These are phyloP conservation scores for Martes martes DNA, from an alignment of 2,113 vertebrate species.

Conservation along the genomic window DNA sequence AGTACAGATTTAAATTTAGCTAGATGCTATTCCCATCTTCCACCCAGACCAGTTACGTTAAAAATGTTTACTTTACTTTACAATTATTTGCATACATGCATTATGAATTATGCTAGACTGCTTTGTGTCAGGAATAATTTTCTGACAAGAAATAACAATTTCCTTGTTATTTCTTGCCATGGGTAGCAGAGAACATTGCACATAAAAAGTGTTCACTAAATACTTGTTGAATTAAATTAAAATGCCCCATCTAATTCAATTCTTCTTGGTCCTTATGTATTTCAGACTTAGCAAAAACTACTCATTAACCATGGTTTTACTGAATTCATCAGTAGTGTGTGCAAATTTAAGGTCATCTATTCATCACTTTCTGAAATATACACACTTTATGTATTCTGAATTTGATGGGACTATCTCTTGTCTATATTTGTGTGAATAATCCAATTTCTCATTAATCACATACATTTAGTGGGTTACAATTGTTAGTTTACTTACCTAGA, in stretches of 20 bases:
- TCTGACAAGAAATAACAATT: no score
- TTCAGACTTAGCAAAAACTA: background rate
- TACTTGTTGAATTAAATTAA: background rate
- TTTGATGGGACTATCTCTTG: background rate
- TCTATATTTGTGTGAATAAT: background rate
- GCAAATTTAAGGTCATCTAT: background rate
- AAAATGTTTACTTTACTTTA: background rate
- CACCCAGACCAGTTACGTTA: background rate
- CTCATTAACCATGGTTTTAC: background rate
- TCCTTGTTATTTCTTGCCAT: background rate
- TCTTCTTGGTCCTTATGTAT: background rate
- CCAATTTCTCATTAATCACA: background rate
- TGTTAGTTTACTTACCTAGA: background rate
- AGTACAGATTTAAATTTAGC: background rate
- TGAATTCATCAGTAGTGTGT: background rate
- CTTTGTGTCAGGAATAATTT: conserved; percentile 4
- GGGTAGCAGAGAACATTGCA: background rate
- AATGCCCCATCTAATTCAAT: background rate
- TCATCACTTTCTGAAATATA: background rate
- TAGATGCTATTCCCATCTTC: background rate
- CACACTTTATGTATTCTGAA: background rate
- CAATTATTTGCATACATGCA: background rate
- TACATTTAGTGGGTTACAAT: background rate
- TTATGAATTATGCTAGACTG: conserved; percentile 7
- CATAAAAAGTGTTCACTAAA: background rate